These are phyloP conservation scores for Acronicta alni DNA, from an alignment of 2,888 invertebrate genomes.

Conservation along the genomic window DNA sequence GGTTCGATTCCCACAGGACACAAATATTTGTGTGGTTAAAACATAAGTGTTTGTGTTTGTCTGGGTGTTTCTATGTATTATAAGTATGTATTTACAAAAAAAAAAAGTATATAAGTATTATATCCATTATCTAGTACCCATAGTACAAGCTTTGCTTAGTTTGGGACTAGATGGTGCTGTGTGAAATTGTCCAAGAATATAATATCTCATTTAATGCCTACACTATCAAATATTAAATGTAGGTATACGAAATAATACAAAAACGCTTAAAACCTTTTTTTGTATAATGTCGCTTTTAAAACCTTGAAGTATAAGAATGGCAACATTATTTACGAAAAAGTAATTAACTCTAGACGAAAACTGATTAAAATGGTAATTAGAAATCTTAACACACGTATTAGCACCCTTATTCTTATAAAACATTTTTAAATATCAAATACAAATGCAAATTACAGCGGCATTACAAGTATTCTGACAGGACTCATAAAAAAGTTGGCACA, in stretches of 20 bases:
- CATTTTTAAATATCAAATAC: conserved; percentile 60
- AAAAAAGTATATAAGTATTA: no score
- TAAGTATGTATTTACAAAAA: no score
- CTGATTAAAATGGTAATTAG: conserved; percentile 50
- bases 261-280: conserved; percentile 17
- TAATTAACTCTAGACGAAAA: conserved; percentile 30
- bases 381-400: conserved; percentile 52
- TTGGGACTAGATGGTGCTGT: no score
- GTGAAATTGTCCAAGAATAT: no score
- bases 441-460: conserved; percentile 80
- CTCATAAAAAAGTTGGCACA: conserved; percentile 82
- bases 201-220: no score
- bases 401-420: conserved; percentile 48
- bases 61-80: no score
- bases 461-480: conserved; percentile 80
- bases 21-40: no score
- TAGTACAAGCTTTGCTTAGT: no score
- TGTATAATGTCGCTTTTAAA: conserved; percentile 45
- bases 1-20: no score
- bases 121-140: no score
- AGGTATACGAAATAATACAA: not conserved
- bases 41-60: no score
- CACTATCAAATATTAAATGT: no score
- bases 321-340: conserved; percentile 41
- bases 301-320: conserved; percentile 34